These are phyloP conservation scores for Apeira syringaria DNA, from an alignment of 2,888 invertebrate species.

Conservation along the genomic window DNA sequence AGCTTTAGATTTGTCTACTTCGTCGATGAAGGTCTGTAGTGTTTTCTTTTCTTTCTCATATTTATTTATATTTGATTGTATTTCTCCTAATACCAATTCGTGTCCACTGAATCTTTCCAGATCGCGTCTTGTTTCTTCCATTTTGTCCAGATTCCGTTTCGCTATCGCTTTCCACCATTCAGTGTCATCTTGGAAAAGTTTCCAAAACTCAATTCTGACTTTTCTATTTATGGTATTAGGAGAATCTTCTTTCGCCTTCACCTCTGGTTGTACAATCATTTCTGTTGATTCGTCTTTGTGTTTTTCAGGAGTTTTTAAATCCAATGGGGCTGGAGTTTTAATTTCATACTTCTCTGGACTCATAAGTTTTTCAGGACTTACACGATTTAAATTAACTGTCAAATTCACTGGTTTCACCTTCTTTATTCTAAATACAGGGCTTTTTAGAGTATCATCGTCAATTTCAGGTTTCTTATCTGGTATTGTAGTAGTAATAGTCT, in stretches of 20 bases:
- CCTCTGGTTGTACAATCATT: constrained; percentile 49
- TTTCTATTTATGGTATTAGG: constrained; percentile 46
- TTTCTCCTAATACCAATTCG: constrained; percentile 69
- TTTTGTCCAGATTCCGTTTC: constrained; percentile 71
- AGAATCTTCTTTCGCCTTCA: constrained; percentile 35
- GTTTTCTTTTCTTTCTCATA: constrained; percentile 67
- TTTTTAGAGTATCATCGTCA: constrained; percentile 51
- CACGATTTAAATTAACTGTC: constrained; percentile 36
- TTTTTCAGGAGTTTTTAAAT: constrained; percentile 45
- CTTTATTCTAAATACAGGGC: constrained; percentile 66
- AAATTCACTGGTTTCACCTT: constrained; percentile 66
- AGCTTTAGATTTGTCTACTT: constrained; percentile 68
- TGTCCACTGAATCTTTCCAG: constrained; percentile 74
- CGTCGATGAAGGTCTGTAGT: constrained; percentile 67
- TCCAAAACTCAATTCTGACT: constrained; percentile 66
- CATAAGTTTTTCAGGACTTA: constrained; percentile 31
- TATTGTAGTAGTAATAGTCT: constrained; percentile 38
- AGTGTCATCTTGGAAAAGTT: constrained; percentile 72
- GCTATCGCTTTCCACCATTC: constrained; percentile 78
- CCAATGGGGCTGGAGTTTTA: constrained; percentile 13
- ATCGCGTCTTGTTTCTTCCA: constrained; percentile 72
- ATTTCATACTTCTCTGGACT: constrained; percentile 22
- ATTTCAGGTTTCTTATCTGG: constrained; percentile 42
- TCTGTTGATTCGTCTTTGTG: constrained; percentile 55
- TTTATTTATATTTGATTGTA: constrained; percentile 58